Conservation (phyloP, 2,113 vertebrate genomes). For the Coreoperca whiteheadi region DNA sequence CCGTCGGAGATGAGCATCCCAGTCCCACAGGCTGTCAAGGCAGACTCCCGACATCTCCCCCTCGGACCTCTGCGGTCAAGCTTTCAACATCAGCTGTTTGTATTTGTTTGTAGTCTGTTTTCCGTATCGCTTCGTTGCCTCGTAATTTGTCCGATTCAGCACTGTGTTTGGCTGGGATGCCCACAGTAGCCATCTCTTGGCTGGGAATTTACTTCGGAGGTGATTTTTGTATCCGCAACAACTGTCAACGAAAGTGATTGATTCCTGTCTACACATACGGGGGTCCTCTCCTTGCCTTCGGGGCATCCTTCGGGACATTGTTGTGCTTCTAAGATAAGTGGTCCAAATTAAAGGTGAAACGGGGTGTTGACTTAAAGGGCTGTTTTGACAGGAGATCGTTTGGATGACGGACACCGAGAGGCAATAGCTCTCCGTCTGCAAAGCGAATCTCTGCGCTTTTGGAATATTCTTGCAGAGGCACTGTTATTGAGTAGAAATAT, state of each 20-base stretch:
- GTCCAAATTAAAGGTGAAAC: conserved; percentile 56
- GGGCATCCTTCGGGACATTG: conserved; percentile 38
- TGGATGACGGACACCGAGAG: conserved; percentile 67
- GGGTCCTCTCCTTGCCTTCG: conserved; percentile 2
- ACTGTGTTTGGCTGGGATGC: conserved; percentile 70
- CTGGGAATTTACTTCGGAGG: conserved; percentile 81
- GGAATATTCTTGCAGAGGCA: conserved; percentile 70
- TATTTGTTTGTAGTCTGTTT: conserved; percentile 19
- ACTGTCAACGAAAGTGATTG: conserved; percentile 66
- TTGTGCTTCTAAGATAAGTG: conserved; percentile 41
- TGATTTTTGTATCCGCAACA: conserved; percentile 73
- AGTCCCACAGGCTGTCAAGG: conserved; percentile 70
- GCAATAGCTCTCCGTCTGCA: conserved; percentile 53
- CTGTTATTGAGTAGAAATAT: conserved; percentile 41
- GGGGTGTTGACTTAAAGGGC: conserved; percentile 51
- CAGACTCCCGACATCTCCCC: conserved; percentile 59
- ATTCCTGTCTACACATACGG: conserved; percentile 8
- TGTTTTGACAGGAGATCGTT: conserved; percentile 59
- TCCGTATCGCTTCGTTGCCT: conserved; percentile 13
- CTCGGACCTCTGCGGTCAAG: conserved; percentile 55
- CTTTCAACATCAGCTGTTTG: conserved; percentile 33
- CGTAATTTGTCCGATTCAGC: conserved; percentile 15
- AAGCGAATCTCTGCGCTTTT: conserved; percentile 57
- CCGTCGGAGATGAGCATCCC: conserved; percentile 77
- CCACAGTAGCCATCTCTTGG: conserved; percentile 68